These are phyloP conservation scores for Athalia circularis DNA, from an alignment of 2,888 invertebrate species.

Conservation along the genomic window DNA sequence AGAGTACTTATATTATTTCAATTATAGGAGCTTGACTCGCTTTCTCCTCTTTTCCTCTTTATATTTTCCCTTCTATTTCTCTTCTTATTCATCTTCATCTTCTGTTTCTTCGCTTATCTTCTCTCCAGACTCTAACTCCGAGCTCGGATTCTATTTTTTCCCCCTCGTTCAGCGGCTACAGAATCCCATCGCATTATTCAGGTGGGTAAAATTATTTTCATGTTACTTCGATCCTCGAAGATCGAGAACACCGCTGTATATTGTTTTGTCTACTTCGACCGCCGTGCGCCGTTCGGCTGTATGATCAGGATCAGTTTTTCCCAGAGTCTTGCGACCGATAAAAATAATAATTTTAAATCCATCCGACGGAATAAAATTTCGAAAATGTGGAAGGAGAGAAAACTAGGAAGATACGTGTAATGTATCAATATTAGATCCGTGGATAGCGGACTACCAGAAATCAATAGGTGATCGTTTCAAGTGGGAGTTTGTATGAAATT, in stretches of 20 bases:
- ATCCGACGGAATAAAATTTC: too few relatives aligned
- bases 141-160: constrained; percentile 6
- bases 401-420: too few relatives aligned
- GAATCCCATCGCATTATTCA: background rate
- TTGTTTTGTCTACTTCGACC: background rate
- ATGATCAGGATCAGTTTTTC: too few relatives aligned
- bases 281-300: background rate
- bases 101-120: too few relatives aligned
- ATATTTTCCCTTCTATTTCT: background rate
- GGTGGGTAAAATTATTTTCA: background rate
- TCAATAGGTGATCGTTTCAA: background rate
- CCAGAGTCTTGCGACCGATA: too few relatives aligned
- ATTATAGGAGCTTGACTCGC: constrained; percentile 54
- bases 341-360: too few relatives aligned
- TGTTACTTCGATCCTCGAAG: constrained; percentile 18
- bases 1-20: constrained; percentile 67
- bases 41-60: constrained; percentile 8
- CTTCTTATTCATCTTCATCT: background rate
- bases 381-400: too few relatives aligned
- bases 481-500: background rate
- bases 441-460: background rate
- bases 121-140: constrained; percentile 2
- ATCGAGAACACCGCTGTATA: background rate
- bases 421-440: too few relatives aligned
- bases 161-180: background rate